Conservation (phyloP, 1,140 invertebrate species). For the Ceratoteleas bidentatus region DNA sequence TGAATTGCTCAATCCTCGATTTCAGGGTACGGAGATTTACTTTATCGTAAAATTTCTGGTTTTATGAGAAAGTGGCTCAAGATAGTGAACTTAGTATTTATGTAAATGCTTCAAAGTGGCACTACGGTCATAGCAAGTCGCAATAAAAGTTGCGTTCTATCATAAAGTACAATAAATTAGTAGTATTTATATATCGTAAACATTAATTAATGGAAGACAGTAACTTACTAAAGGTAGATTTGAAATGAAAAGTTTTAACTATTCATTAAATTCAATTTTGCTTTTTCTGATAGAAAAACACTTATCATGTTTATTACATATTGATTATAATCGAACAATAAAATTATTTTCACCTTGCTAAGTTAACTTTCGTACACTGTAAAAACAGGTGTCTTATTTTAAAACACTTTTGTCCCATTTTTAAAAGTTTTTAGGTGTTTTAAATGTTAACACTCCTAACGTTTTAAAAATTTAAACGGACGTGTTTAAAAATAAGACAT, state of each 20-base stretch:
- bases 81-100: slow-evolving; percentile 42
- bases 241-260: slow-evolving; percentile 22
- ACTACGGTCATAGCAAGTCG: slow-evolving; percentile 22
- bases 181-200: slow-evolving; percentile 54
- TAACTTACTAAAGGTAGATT: slow-evolving; percentile 31
- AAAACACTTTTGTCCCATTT: too few species aligned
- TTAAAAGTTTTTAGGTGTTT: too few species aligned
- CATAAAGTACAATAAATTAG: slow-evolving; percentile 53
- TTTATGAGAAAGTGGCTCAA: slow-evolving; percentile 32
- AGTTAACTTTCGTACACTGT: too few species aligned
- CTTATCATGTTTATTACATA: slow-evolving; percentile 12
- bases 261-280: slow-evolving; percentile 18
- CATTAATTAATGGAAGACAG: slow-evolving; percentile 36
- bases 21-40: slow-evolving; percentile 25
- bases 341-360: not conserved
- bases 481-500: too few species aligned
- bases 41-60: slow-evolving; percentile 35
- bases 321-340: not conserved
- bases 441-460: too few species aligned
- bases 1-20: slow-evolving; percentile 42
- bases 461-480: too few species aligned
- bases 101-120: slow-evolving; percentile 28
- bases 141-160: slow-evolving; percentile 43
- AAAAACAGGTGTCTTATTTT: too few species aligned
- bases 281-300: slow-evolving; percentile 18